Base-by-base conservation (phyloP, 2,888 invertebrate genomes). In the Drosophila monieri region DNA sequence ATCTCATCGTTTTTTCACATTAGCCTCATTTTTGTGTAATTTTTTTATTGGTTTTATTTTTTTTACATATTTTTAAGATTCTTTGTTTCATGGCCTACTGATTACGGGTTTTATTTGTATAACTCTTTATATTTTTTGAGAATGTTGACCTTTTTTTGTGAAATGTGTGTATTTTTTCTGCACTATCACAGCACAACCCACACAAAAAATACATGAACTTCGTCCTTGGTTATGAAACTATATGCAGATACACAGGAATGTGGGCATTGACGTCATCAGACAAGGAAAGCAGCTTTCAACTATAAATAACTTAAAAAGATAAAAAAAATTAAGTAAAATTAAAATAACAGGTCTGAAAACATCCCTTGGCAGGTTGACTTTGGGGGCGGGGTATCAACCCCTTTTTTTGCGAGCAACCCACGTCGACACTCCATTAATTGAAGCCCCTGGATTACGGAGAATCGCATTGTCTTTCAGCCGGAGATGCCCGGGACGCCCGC, bases 381-480 rank as follows among this genome's bases (percentile, higher is more conserved):
- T 3, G 39, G 14, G 14, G 12, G 14, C 35, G 46, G 48, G 18
- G 57, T 39, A 64, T 70, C 80, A 73, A 86, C 74, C 84, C 75
- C 69, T 76, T 57, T 52, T 52, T 60, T 15, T 23, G 39, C 72
- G 14, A 43, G 62, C 41, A 43, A 37, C 58, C 60, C 67, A 66
- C 73, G 71, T 59, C 88, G 78, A 86, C 88, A 88, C 87, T 85
- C 85, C 80, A 88, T 88, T 90, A 90, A 90, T 90, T 90, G 90
- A 90, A 90, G 90, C 90, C 84, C 79, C 78, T 80, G 87, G 88
- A 89, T 90, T 90, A 89, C 80, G 78, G 79, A 84, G 90, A 90
- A 90, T 88, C 88, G 89, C 88, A 90, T 90, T 90, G 90, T 90
- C 87, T 89, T 18, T 85, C 77, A 62, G 60, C 62, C 46, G 61